phyloP scores from a whole-genome alignment of 2,113 vertebrate species.

The Platichthys flesus region DNA sequence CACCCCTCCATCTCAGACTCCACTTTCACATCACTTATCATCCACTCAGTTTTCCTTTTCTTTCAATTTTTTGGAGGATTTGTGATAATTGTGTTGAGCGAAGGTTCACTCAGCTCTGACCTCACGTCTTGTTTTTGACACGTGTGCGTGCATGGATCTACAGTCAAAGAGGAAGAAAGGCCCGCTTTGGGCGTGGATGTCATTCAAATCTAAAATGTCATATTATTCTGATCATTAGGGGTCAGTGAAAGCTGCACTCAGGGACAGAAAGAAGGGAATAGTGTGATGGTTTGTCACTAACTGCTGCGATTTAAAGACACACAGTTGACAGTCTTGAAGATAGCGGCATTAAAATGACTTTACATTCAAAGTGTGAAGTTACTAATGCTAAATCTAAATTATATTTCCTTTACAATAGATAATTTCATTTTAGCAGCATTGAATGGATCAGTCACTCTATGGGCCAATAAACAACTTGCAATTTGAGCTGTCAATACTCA shows the following conservation, averaged over 20 bases:
- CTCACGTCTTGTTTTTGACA: too few relatives aligned
- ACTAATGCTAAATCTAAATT: too few relatives aligned
- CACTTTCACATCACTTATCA: constrained; percentile 8
- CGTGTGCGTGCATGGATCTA: too few relatives aligned
- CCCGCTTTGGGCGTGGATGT: constrained; percentile 5
- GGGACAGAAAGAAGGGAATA: constrained; percentile 23
- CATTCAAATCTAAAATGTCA: constrained; percentile 16
- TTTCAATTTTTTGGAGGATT: neutral
- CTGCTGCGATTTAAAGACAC: neutral
- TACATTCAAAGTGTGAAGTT: too few relatives aligned
- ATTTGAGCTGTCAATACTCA: too few relatives aligned
- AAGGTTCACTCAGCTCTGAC: neutral
- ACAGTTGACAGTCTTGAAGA: constrained; percentile 28
- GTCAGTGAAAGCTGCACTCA: too few relatives aligned
- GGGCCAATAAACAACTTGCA: too few relatives aligned
- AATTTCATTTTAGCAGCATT: too few relatives aligned
- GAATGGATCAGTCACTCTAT: too few relatives aligned
- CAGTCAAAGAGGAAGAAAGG: too few relatives aligned
- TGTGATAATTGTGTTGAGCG: constrained; percentile 13
- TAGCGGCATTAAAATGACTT: neutral
- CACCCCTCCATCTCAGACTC: neutral
- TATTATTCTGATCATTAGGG: neutral
- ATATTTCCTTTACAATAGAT: too few relatives aligned
- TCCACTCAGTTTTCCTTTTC: constrained; percentile 15
- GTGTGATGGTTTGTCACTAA: constrained; percentile 24